Percentiles rank a stretch among this genome's conserved stretches.
phyloP scores from a whole-genome alignment of 2,888 invertebrate species.

The Agrotis exclamationis region DNA sequence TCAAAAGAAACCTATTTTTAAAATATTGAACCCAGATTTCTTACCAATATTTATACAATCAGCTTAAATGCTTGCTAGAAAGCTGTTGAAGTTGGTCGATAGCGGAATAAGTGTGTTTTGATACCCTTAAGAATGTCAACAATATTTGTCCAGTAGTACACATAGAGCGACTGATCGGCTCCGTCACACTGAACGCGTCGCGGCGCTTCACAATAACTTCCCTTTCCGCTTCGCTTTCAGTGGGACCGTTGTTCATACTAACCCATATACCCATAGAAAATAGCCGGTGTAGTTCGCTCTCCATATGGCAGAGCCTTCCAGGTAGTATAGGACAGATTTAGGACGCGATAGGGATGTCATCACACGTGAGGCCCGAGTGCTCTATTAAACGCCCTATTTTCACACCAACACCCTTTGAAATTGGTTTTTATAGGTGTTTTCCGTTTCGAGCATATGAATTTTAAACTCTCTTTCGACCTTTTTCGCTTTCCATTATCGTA shows the following conservation, averaged over 20 bases:
- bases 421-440: conserved; percentile 78
- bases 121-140: conserved; percentile 43
- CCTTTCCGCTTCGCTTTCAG: conserved; percentile 23
- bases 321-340: conserved; percentile 82
- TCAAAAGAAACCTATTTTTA: conserved; percentile 24
- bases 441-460: conserved; percentile 67
- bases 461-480: conserved; percentile 64
- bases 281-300: conserved; percentile 18
- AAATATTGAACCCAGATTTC: conserved; percentile 1
- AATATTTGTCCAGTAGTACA: conserved; percentile 47
- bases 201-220: neutral
- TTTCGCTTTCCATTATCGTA: conserved; percentile 67
- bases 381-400: conserved; percentile 84
- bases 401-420: conserved; percentile 85
- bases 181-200: neutral
- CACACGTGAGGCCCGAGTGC: conserved; percentile 79
- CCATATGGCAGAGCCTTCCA: conserved; percentile 49
- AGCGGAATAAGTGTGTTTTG: conserved; percentile 42
- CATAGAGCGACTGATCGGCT: conserved; percentile 45
- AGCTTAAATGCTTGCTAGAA: conserved; percentile 31
- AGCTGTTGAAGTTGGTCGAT: conserved; percentile 33
- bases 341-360: conserved; percentile 86
- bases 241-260: conserved; percentile 2
- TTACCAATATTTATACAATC: conserved; percentile 29
- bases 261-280: conserved; percentile 30